Evolutionary conservation across 2,113 vertebrate species (phyloP).

Genomic region (Ornithorhynchus anatinus): DNA sequence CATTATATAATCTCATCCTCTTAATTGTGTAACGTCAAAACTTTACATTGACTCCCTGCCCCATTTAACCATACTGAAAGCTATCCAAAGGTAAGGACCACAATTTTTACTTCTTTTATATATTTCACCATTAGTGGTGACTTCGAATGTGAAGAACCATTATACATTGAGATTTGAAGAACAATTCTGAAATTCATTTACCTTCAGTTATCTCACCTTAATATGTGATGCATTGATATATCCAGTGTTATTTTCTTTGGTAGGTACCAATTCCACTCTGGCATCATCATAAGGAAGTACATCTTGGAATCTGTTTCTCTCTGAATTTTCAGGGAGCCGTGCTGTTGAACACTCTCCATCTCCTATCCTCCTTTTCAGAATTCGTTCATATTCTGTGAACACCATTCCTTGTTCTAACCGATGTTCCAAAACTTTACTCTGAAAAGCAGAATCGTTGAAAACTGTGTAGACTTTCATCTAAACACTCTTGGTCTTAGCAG

Average conservation of each 20-base stretch:
- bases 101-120: no score
- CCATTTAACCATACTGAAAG: no score
- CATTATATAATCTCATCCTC: no score
- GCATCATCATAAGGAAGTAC: constrained; percentile 93
- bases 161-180: no score
- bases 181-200: background rate
- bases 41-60: no score
- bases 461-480: fast-evolving
- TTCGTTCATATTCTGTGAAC: constrained; percentile 88
- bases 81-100: no score
- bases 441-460: background rate
- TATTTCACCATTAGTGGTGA: no score
- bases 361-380: constrained; percentile 77
- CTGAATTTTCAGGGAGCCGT: constrained; percentile 84
- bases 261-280: constrained; percentile 94
- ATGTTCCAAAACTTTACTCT: constrained; percentile 89
- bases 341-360: constrained; percentile 80
- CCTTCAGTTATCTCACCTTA: constrained; percentile 70
- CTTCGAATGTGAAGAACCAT: no score
- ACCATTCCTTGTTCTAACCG: constrained; percentile 89
- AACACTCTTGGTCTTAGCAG: no score
- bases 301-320: constrained; percentile 94
- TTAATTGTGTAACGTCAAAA: no score
- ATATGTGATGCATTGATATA: constrained; percentile 97
- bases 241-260: constrained; percentile 97